phyloP scores from a whole-genome alignment of 2,797 vertebrate species.

The Arrhamphus sclerolepis region DNA sequence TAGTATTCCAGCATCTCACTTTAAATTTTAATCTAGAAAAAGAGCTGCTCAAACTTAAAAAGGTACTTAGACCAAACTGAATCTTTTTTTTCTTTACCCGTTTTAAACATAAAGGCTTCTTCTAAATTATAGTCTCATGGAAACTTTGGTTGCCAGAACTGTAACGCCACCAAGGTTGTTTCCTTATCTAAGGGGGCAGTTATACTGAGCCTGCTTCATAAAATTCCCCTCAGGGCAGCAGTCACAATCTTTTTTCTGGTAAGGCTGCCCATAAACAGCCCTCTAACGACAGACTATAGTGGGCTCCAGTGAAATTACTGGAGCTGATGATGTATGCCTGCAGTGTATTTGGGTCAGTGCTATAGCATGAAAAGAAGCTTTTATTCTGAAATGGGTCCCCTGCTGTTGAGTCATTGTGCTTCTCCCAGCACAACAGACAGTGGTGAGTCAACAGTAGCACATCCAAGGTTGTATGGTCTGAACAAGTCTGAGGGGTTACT shows the following conservation, averaged over 20 bases:
- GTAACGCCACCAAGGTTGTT: too few species aligned
- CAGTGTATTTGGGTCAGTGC: constrained; percentile 58
- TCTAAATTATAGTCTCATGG: background rate
- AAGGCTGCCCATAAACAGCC: background rate
- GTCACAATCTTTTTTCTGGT: constrained; percentile 10
- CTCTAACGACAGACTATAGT: constrained; percentile 23
- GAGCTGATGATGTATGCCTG: constrained; percentile 18
- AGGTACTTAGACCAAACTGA: too few species aligned
- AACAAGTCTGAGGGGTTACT: constrained; percentile 9
- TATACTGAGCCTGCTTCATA: background rate
- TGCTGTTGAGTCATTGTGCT: constrained; percentile 34
- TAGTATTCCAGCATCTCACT: too few species aligned
- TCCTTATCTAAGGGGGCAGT: background rate
- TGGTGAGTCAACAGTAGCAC: constrained; percentile 3
- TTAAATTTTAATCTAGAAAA: too few species aligned
- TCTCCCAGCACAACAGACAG: constrained; percentile 20
- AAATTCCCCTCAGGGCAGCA: background rate
- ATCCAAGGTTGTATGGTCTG: constrained; percentile 9
- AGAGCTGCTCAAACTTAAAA: too few species aligned
- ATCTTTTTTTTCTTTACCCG: background rate
- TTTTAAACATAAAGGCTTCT: background rate
- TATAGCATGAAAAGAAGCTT: constrained; percentile 47
- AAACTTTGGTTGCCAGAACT: background rate
- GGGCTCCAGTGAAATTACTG: constrained; percentile 22
- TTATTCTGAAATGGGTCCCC: constrained; percentile 44